These are phyloP conservation scores for Peromyscus nudipes DNA, from an alignment of 2,797 vertebrate species.

Conservation along the genomic window DNA sequence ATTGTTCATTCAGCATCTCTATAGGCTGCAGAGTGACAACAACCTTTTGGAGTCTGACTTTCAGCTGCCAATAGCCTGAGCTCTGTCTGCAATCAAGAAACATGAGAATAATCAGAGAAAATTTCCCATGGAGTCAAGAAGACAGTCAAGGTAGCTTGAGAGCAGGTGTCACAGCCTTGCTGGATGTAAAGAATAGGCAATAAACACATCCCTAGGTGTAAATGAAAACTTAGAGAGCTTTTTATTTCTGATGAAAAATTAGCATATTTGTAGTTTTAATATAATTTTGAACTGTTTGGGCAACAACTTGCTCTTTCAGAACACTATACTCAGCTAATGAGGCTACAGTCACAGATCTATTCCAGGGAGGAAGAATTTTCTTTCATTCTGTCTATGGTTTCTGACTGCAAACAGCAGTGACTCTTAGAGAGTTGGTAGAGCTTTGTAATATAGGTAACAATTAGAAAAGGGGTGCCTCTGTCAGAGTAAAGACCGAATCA, in stretches of 20 bases:
- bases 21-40: background rate
- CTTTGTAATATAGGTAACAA: background rate
- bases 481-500: background rate
- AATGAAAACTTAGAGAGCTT: background rate
- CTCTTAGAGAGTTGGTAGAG: background rate
- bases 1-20: background rate
- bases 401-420: background rate
- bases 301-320: background rate
- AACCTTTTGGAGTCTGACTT: background rate
- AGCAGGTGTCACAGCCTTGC: background rate
- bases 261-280: background rate
- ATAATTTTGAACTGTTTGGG: background rate
- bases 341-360: background rate
- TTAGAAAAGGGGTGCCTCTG: background rate
- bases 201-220: background rate
- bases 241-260: background rate
- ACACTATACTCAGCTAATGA: background rate
- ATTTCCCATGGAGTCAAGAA: background rate
- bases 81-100: background rate
- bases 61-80: background rate
- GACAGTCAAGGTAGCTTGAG: background rate
- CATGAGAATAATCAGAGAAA: background rate
- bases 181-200: background rate
- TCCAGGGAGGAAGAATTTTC: slow-evolving; percentile 26
- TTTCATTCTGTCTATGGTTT: slow-evolving; percentile 30